Evolutionary conservation across 1,140 invertebrate genomes (phyloP), one percentile per base, ranked within the genome.

Genomic region (Drosophila sp.): DNA sequence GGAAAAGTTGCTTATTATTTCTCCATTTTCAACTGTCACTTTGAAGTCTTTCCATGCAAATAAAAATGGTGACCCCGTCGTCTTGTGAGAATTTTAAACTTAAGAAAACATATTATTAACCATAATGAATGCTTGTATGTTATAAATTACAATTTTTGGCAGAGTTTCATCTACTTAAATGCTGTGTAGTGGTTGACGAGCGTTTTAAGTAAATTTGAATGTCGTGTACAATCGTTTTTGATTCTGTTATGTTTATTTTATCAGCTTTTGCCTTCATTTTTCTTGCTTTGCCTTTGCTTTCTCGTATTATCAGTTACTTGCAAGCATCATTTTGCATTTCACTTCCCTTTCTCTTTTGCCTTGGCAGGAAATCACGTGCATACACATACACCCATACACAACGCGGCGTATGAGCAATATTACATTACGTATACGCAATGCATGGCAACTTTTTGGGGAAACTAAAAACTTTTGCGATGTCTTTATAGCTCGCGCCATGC

Each of bases 321-420:
- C 87, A 90, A 90, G 87, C 83, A 90, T 76, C 83, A 90, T 76
- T 90, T 90, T 90, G 86, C 87, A 90, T 83, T 63, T 76, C 69
- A 80, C 84, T 80, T 82, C 55, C 65, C 67, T 44, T 80, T 82
- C 55, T 62, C 67, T 44, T 47, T 61, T 66, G 47, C 64, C 65
- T 70, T 70, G 72, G 67, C 76, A 80, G 79, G 80, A 90, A 81
- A 89, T 89, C 87, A 81, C 80, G 84, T 80, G 44, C 44, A 50
- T 50, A 47, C 63, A 41, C 41, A 56, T 23, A 57, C 17, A 44
- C 17, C 17, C 44, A 76, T 64, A 67, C 17, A 62, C 54, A 71
- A 62, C 78, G 76, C 64, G 83, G 77, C 84, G 85, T 86, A 87
- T 90, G 80, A 76, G 87, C 74, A 87, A 81, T 76, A 76, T 83